phyloP scores from a whole-genome alignment of 2,113 vertebrate genomes.

The Brienomyrus longianalis region DNA sequence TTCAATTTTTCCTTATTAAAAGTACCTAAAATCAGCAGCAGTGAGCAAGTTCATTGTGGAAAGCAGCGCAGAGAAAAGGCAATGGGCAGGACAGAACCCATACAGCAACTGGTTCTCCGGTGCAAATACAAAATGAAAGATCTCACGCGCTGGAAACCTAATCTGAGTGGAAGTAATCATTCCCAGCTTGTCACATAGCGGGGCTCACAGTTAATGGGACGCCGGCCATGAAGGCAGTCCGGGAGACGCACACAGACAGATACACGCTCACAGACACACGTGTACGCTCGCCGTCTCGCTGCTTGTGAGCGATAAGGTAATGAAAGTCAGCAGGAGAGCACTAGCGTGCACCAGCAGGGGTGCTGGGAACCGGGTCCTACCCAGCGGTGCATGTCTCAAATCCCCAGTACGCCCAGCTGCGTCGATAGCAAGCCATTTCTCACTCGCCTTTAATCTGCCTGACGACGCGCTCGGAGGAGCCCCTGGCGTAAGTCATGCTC shows the following conservation, averaged over 20 bases:
- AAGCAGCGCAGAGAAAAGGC: background rate
- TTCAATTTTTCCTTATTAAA: background rate
- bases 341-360: background rate
- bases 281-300: background rate
- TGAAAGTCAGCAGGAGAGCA: background rate
- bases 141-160: background rate
- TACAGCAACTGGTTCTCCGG: background rate
- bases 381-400: background rate
- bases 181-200: background rate
- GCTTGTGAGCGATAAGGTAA: conserved; percentile 9
- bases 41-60: background rate
- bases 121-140: background rate
- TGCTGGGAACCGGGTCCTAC: background rate
- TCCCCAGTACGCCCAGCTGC: background rate
- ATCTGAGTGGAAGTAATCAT: background rate
- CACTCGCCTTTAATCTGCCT: background rate
- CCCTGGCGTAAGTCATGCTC: background rate
- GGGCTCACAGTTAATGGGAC: background rate
- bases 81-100: background rate
- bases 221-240: background rate
- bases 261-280: background rate
- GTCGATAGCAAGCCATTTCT: background rate
- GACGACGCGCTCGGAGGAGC: background rate
- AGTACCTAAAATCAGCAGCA: background rate
- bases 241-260: background rate